Conservation (phyloP, 2,113 vertebrate species). For the Mesocricetus auratus region DNA sequence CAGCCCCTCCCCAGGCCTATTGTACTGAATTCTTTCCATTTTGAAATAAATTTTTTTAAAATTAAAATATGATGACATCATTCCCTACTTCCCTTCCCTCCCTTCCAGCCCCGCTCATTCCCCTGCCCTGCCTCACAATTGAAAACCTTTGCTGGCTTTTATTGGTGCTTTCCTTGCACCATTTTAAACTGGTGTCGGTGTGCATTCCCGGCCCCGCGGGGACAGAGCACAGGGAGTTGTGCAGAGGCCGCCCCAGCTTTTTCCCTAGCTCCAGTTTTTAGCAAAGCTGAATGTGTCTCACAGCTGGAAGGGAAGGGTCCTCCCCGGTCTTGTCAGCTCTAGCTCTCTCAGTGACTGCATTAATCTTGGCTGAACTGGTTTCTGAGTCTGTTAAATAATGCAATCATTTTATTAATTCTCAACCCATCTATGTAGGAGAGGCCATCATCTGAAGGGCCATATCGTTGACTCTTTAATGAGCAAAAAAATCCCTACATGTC, state of each 20-base stretch:
- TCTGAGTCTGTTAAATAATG: not conserved
- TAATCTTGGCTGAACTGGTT: not conserved
- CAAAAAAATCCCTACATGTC: slow-evolving; percentile 59
- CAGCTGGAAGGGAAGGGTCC: no score
- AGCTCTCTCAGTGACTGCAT: not conserved
- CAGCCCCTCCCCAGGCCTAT: not conserved
- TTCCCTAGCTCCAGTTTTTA: accelerated
- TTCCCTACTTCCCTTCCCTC: not conserved
- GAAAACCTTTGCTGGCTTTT: not conserved
- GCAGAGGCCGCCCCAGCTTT: not conserved
- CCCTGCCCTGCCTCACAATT: not conserved
- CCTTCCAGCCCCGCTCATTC: not conserved
- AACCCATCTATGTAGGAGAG: slow-evolving; percentile 60
- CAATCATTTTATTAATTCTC: slow-evolving; percentile 77
- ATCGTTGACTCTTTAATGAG: slow-evolving; percentile 71
- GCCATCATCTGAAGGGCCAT: slow-evolving; percentile 67
- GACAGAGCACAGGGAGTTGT: accelerated
- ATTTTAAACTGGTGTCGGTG: not conserved
- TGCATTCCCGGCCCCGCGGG: not conserved
- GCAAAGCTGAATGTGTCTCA: accelerated
- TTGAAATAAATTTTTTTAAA: not conserved
- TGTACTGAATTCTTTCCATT: not conserved
- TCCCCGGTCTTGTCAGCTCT: not conserved
- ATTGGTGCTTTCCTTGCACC: not conserved
- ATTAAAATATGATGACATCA: not conserved